Evolutionary conservation across 1,140 invertebrate genomes (phyloP).

Genomic region (Uloborus diversus): DNA sequence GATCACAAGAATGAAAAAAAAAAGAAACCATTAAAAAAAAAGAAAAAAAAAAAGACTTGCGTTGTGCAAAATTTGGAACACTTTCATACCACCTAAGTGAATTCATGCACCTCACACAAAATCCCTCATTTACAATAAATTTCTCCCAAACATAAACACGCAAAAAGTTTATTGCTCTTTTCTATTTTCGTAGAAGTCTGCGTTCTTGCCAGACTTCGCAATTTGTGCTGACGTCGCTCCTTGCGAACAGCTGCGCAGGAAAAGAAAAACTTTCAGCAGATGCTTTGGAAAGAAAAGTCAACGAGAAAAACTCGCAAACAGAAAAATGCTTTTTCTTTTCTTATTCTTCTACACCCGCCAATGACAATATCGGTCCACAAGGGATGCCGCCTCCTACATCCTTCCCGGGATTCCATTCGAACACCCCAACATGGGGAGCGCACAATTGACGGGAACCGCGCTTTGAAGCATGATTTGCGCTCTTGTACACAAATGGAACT

Average conservation of each 20-base stretch:
- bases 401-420: slow-evolving; percentile 12
- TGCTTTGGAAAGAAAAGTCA: slow-evolving; percentile 26
- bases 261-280: slow-evolving; percentile 17
- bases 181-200: slow-evolving; percentile 8
- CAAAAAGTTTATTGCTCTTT: slow-evolving; percentile 11
- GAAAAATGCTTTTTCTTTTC: slow-evolving; percentile 14
- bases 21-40: too few relatives aligned
- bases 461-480: neutral
- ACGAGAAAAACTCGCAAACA: slow-evolving; percentile 22
- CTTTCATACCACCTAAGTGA: too few relatives aligned
- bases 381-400: neutral
- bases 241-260: slow-evolving; percentile 23
- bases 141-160: too few relatives aligned
- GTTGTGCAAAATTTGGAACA: too few relatives aligned
- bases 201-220: neutral
- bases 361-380: slow-evolving; percentile 12
- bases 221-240: slow-evolving; percentile 10
- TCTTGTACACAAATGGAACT: neutral
- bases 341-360: slow-evolving; percentile 13
- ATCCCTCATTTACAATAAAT: too few relatives aligned
- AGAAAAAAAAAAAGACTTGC: too few relatives aligned
- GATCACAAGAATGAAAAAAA: too few relatives aligned
- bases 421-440: neutral
- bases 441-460: neutral
- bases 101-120: too few relatives aligned